These are phyloP conservation scores for Grammomys surdaster DNA, from an alignment of 2,113 vertebrate species.

Conservation along the genomic window DNA sequence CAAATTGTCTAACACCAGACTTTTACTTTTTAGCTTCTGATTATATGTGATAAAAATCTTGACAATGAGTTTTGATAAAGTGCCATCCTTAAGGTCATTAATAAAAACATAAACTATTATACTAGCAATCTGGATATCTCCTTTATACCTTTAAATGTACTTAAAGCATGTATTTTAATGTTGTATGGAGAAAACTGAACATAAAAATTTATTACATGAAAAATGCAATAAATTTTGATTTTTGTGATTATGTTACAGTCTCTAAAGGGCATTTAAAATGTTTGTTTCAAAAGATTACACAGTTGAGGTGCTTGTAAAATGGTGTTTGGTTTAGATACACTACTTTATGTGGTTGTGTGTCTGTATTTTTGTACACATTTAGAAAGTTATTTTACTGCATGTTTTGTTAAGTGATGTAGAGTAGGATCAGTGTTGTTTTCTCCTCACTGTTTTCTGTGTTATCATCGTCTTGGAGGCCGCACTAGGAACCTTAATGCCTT, in stretches of 20 bases:
- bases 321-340: background rate
- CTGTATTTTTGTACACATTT: background rate
- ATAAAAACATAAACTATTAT: constrained; percentile 31
- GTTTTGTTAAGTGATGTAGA: constrained; percentile 40
- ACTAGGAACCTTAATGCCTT: background rate
- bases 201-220: constrained; percentile 41
- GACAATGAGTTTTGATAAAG: constrained; percentile 64
- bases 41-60: constrained; percentile 49
- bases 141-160: constrained; percentile 32
- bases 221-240: constrained; percentile 18
- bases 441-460: background rate
- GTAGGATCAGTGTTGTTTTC: background rate
- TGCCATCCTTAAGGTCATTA: constrained; percentile 51
- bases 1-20: constrained; percentile 39
- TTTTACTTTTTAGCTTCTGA: constrained; percentile 61
- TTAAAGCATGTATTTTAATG: constrained; percentile 4
- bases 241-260: constrained; percentile 9
- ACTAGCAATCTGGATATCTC: constrained; percentile 55
- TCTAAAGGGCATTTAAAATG: constrained; percentile 48
- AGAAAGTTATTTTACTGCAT: constrained; percentile 42
- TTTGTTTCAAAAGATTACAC: background rate
- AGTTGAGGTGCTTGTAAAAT: constrained; percentile 8
- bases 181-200: background rate
- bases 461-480: background rate
- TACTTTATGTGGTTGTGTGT: background rate